Percentiles rank a stretch among this genome's conserved stretches.
These are phyloP conservation scores for Rhinolophus ferrumequinum DNA, from an alignment of 2,113 vertebrate genomes.

Conservation along the genomic window DNA sequence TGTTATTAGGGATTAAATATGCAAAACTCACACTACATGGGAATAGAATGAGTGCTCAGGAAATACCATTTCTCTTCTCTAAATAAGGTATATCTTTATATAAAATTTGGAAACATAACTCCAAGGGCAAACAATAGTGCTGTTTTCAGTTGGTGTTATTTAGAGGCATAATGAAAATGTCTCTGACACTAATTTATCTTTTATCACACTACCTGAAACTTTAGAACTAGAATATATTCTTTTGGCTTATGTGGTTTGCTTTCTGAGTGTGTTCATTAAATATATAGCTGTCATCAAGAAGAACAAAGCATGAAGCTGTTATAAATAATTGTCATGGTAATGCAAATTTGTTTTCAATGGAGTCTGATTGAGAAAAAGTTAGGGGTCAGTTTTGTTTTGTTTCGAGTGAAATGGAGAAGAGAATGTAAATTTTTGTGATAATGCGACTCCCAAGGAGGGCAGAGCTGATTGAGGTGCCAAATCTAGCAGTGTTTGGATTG, in stretches of 20 bases:
- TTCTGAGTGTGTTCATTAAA: slow-evolving; percentile 34
- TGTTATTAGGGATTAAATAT: neutral
- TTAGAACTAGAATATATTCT: neutral
- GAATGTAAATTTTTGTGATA: neutral
- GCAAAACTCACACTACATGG: neutral
- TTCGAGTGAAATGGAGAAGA: slow-evolving; percentile 6
- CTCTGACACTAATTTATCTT: neutral
- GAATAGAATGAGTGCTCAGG: neutral
- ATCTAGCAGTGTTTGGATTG: neutral
- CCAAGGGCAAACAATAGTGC: neutral
- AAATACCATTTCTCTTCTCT: neutral
- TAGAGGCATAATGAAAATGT: slow-evolving; percentile 37
- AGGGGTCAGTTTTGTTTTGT: neutral
- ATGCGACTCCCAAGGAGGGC: neutral
- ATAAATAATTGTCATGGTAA: slow-evolving; percentile 31
- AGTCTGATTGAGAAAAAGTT: neutral
- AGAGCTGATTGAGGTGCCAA: neutral
- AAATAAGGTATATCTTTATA: neutral
- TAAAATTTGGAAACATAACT: slow-evolving; percentile 14
- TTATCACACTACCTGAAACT: slow-evolving; percentile 47
- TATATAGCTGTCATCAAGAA: neutral
- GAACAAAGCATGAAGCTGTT: neutral
- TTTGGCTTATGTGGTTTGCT: neutral
- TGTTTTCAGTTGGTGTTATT: slow-evolving; percentile 24
- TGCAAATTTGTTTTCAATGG: slow-evolving; percentile 47